Percentiles rank a stretch among this genome's conserved stretches.
These are phyloP conservation scores for Pteruthius melanotis DNA, from an alignment of 2,113 vertebrate genomes.

Conservation along the genomic window DNA sequence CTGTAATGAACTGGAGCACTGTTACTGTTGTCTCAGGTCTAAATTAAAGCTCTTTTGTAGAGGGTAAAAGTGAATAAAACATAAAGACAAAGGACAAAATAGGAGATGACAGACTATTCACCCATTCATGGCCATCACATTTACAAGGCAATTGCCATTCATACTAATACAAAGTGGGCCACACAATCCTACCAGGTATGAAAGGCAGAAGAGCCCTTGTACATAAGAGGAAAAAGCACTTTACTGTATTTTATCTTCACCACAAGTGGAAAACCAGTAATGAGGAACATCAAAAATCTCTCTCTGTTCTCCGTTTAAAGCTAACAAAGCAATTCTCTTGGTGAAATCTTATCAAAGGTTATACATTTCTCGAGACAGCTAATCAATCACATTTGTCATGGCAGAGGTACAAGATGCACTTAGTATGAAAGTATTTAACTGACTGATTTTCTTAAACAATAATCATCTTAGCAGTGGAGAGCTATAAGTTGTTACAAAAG, in stretches of 20 bases:
- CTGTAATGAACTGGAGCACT: not conserved
- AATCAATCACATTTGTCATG: not conserved
- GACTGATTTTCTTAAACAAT: not conserved
- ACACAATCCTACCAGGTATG: constrained; percentile 16
- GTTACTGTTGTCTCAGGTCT: not conserved
- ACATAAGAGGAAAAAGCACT: constrained; percentile 35
- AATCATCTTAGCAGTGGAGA: not conserved
- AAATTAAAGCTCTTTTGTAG: not conserved
- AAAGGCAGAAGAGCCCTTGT: constrained; percentile 37
- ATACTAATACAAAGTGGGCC: not conserved
- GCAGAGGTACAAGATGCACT: not conserved
- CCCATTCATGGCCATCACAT: not conserved
- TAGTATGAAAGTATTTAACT: not conserved
- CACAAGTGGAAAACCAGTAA: constrained; percentile 17
- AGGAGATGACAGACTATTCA: not conserved
- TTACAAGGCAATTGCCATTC: constrained; percentile 29
- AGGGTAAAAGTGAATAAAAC: constrained; percentile 31
- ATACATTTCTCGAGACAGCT: not conserved
- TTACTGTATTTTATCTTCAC: constrained; percentile 27
- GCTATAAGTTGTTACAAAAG: not conserved
- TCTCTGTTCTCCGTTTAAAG: not conserved
- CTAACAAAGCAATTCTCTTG: not conserved
- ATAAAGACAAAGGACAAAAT: constrained; percentile 40
- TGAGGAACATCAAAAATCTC: not conserved
- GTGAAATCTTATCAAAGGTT: not conserved